Evolutionary conservation across 1,140 invertebrate species (phyloP).

Genomic region (Anastatus disparis): DNA sequence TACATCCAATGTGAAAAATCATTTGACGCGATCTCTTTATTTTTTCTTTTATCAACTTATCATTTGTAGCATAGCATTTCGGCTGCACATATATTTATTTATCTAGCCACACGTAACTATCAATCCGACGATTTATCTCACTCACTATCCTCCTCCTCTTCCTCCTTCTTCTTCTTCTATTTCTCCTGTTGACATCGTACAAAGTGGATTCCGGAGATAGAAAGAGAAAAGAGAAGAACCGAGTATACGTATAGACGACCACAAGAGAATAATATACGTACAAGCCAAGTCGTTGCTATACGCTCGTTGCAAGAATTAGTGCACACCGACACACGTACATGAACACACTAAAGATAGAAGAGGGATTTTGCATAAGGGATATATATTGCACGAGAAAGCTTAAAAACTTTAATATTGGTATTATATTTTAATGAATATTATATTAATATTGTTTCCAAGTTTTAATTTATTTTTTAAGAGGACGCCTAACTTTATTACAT

Average conservation of each 20-base stretch:
- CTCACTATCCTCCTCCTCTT: not conserved
- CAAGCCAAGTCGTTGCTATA: not conserved
- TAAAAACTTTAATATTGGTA: too few relatives aligned
- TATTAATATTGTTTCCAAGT: too few relatives aligned
- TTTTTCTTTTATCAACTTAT: not conserved
- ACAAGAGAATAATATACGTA: conserved; percentile 32
- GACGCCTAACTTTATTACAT: too few relatives aligned
- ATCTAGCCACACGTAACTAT: not conserved
- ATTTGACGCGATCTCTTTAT: not conserved
- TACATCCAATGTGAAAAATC: too few relatives aligned
- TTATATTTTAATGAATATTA: too few relatives aligned
- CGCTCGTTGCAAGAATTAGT: conserved; percentile 19
- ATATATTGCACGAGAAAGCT: too few relatives aligned
- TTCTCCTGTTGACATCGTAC: not conserved
- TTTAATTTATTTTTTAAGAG: too few relatives aligned
- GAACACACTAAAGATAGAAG: too few relatives aligned
- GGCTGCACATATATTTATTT: conserved; percentile 8
- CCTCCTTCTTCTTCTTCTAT: not conserved
- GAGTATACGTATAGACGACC: too few relatives aligned
- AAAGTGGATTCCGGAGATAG: conserved; percentile 35
- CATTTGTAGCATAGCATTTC: not conserved
- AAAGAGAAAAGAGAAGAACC: too few relatives aligned
- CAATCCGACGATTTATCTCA: conserved; percentile 15
- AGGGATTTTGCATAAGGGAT: too few relatives aligned
- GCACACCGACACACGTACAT: too few relatives aligned